Conservation (phyloP, 2,888 invertebrate species). For the Drosophila buzzatii region DNA sequence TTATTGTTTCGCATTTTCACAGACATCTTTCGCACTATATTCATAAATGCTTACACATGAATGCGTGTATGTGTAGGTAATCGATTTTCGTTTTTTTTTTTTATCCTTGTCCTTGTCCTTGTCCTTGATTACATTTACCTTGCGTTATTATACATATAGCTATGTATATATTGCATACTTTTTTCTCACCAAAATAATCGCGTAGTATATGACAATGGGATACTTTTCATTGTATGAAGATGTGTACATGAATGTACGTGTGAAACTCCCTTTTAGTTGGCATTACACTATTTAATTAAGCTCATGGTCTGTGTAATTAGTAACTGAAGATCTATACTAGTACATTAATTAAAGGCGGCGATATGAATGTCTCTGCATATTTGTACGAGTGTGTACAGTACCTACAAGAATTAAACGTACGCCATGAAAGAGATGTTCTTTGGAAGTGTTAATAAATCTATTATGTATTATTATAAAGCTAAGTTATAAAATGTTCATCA, state of each 20-base stretch:
- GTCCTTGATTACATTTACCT: neutral
- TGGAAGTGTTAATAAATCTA: too few relatives aligned
- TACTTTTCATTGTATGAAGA: constrained; percentile 14
- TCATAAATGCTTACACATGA: constrained; percentile 1
- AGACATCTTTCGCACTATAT: constrained; percentile 36
- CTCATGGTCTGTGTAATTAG: neutral
- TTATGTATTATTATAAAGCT: too few relatives aligned
- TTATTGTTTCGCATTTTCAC: constrained; percentile 10
- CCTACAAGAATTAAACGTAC: constrained; percentile 8
- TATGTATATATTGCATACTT: constrained; percentile 10
- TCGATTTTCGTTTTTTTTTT: constrained; percentile 9
- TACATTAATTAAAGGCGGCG: constrained; percentile 13
- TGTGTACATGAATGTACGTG: neutral
- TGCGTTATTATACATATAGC: too few relatives aligned
- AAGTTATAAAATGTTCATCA: too few relatives aligned
- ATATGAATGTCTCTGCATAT: constrained; percentile 1
- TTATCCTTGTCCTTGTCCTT: constrained; percentile 10
- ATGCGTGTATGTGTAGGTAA: constrained; percentile 11
- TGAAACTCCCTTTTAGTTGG: constrained; percentile 12
- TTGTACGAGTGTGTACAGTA: constrained; percentile 31
- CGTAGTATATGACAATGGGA: constrained; percentile 27
- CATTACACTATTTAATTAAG: constrained; percentile 8
- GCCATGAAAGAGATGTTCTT: neutral
- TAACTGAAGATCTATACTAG: neutral
- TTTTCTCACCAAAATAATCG: constrained; percentile 57